These are phyloP conservation scores for Brachypterus glaber DNA, from an alignment of 2,888 invertebrate species.

Conservation along the genomic window DNA sequence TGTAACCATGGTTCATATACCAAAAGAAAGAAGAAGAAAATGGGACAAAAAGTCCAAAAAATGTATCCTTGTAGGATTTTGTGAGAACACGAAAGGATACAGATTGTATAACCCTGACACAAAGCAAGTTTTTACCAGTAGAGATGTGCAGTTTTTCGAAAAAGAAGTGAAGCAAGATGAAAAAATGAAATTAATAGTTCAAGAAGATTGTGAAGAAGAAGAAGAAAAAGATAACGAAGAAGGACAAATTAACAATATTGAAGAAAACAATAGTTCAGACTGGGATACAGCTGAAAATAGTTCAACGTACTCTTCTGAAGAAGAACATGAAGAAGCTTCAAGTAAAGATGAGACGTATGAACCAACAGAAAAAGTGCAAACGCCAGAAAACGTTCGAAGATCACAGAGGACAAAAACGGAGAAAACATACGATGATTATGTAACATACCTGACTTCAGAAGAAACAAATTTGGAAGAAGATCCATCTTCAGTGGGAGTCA, in stretches of 20 bases:
- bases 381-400: neutral
- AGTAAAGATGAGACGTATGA: neutral
- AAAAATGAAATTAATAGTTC: conserved; percentile 9
- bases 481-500: too few species aligned
- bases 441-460: conserved; percentile 3
- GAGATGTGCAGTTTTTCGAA: conserved; percentile 13
- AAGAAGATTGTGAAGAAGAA: conserved; percentile 3
- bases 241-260: neutral
- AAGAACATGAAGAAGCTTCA: conserved; percentile 6
- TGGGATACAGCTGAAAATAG: conserved; percentile 2
- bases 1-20: conserved; percentile 4
- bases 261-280: conserved; percentile 1
- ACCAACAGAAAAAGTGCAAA: neutral
- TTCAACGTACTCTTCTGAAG: conserved; percentile 3
- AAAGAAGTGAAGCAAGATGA: conserved; percentile 3
- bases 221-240: neutral
- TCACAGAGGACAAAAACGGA: neutral
- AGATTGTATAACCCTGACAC: conserved; percentile 10
- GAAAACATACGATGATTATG: neutral
- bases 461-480: conserved; percentile 6
- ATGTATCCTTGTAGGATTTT: conserved; percentile 7
- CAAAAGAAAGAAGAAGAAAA: conserved; percentile 4
- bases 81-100: conserved; percentile 6
- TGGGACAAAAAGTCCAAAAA: conserved; percentile 7
- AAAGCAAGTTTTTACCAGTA: conserved; percentile 7